Evolutionary conservation across 2,888 invertebrate genomes (phyloP), one percentile per base, ranked within the genome.

Genomic region (Norana najaformis): DNA sequence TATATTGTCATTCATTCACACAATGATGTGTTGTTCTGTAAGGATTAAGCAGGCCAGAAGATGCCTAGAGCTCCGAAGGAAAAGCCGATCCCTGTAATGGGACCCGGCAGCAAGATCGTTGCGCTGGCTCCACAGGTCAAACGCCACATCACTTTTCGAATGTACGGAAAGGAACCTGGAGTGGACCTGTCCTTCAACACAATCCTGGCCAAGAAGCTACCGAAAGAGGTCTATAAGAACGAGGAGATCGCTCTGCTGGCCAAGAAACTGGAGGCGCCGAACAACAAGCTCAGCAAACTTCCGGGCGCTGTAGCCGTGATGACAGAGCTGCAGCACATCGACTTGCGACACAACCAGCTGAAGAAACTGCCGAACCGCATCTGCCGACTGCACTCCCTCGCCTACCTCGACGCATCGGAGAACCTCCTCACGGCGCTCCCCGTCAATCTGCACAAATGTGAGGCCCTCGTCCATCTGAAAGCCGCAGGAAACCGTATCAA

Each of bases 81-180:
- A 37, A 94, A 95, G 92, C 94, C 94, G 1, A 94, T 94, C 8
- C 95, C 95, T 3, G 93, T 94, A 30, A 94, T 93, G 16, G 95
- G 95, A 13, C 94, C 95, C 0, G 95, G 95, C 47, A 94, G 94
- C 91, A 94, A 94, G 90, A 94, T 95, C 35, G 90, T 93, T 20
- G 92, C 95, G 23, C 93, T 95, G n/a, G 93, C 94, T 18, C 93
- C 93, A 13, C 93, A 93, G 1, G 91, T 95, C 14, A 93, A 93
- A 90, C 94, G 94, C 83, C 93, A 93, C 92, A 93, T 94, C 90
- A 85, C 89, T 0, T 85, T 36, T n/a, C 90, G 91, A 83, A 92
- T 92, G 47, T 93, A 93, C 69, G 93, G 93, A 20, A 92, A 92
- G 89, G 90, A 92, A 18, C 89, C 91, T 6, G 92, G 92, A 13